phyloP scores from a whole-genome alignment of 2,113 vertebrate species.

The Rynchops niger region DNA sequence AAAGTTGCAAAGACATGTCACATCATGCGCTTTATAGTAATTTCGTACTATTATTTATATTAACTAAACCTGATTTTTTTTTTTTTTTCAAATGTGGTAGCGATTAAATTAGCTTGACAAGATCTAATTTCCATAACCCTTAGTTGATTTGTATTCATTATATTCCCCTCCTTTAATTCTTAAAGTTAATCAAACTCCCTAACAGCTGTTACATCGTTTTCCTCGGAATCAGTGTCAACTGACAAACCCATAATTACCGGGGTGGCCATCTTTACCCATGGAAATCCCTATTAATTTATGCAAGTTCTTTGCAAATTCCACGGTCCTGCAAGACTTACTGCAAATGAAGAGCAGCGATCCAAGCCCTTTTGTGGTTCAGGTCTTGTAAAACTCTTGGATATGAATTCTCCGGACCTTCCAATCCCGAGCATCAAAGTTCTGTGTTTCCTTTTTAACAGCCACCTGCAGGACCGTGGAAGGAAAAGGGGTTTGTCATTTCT shows the following conservation, averaged over 20 bases:
- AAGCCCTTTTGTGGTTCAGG: background rate
- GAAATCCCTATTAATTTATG: background rate
- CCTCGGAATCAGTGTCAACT: background rate
- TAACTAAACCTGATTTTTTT: background rate
- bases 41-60: background rate
- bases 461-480: background rate
- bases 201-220: background rate
- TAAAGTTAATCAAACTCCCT: background rate
- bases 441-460: background rate
- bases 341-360: background rate
- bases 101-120: background rate
- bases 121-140: background rate
- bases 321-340: background rate
- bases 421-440: background rate
- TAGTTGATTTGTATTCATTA: background rate
- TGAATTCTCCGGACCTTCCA: background rate
- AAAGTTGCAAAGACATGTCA: fast-evolving
- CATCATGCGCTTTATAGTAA: fast-evolving
- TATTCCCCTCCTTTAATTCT: background rate
- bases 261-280: background rate
- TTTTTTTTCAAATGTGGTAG: background rate
- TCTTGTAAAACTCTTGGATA: background rate
- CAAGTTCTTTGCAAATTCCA: background rate
- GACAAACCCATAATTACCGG: background rate
- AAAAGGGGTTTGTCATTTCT: background rate